These are phyloP conservation scores for Apteryx owenii DNA, from an alignment of 2,113 vertebrate genomes.

Conservation along the genomic window DNA sequence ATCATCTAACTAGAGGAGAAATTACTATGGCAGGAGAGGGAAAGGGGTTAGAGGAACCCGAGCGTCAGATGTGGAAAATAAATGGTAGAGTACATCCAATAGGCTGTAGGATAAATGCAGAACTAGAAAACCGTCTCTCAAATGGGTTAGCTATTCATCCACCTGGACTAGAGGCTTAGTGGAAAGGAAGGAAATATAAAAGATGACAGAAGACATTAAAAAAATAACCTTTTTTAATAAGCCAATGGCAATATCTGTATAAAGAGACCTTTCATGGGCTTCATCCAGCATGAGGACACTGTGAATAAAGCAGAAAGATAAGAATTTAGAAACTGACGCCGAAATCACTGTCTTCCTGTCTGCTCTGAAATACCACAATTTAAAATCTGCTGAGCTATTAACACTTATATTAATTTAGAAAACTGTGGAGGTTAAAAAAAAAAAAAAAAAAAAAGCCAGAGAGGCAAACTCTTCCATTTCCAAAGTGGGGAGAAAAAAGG, in stretches of 20 bases:
- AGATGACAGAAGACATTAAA: not conserved
- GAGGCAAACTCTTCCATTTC: fast-evolving
- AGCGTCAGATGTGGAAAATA: not conserved
- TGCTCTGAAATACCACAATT: not conserved
- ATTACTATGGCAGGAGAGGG: not conserved
- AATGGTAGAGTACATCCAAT: not conserved
- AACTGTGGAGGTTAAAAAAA: not conserved
- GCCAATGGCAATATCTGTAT: constrained; percentile 97
- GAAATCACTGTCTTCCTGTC: not conserved
- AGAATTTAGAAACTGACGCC: not conserved
- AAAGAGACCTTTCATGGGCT: constrained; percentile 95
- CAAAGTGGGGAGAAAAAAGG: not conserved
- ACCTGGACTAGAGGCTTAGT: not conserved
- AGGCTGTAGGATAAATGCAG: not conserved
- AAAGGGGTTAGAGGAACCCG: not conserved
- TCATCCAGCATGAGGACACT: constrained; percentile 97
- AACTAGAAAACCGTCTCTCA: not conserved
- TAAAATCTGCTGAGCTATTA: not conserved
- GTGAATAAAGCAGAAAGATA: constrained; percentile 15
- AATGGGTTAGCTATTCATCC: not conserved
- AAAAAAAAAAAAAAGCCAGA: not conserved
- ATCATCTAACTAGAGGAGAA: not conserved
- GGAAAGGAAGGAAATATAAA: not conserved
- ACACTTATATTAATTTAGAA: not conserved
- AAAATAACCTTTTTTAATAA: constrained; percentile 93